Percentiles rank a stretch among this genome's conserved stretches.
These are phyloP conservation scores for Oasisia sp. DNA, from an alignment of 2,888 invertebrate genomes.

Conservation along the genomic window DNA sequence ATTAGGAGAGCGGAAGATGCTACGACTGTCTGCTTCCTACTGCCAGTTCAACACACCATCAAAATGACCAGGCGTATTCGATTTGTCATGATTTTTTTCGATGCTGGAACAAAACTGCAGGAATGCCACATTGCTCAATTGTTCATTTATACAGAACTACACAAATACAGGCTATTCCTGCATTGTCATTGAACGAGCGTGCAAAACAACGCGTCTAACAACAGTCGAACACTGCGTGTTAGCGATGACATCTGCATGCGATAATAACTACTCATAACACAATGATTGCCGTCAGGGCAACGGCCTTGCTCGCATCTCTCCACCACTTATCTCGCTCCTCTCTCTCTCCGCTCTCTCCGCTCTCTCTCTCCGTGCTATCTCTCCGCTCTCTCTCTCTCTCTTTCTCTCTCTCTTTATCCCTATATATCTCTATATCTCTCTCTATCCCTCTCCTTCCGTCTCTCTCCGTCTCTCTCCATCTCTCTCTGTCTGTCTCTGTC, in stretches of 20 bases:
- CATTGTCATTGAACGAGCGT: background rate
- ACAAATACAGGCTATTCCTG: background rate
- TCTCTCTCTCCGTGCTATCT: slow-evolving; percentile 19
- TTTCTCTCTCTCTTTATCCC: background rate
- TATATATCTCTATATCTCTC: background rate
- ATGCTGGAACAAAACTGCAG: background rate
- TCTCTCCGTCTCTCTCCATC: no score
- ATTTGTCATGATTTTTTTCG: background rate
- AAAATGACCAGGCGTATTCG: background rate
- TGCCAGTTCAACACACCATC: background rate
- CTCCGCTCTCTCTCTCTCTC: background rate
- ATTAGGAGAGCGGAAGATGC: no score
- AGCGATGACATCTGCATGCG: background rate
- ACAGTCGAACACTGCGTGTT: background rate
- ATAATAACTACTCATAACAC: background rate
- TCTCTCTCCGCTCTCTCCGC: background rate
- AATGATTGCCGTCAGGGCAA: background rate
- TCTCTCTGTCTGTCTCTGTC: no score
- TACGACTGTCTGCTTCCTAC: no score
- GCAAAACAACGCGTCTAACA: background rate
- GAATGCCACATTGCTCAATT: background rate
- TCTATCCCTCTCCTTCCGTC: no score
- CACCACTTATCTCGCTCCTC: background rate
- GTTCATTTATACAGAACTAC: background rate
- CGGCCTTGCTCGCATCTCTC: background rate